A percentile compares a stretch with the other conserved stretches of the same genome.
Conservation (phyloP, 1,140 invertebrate species). For the Drosophila serrata region DNA sequence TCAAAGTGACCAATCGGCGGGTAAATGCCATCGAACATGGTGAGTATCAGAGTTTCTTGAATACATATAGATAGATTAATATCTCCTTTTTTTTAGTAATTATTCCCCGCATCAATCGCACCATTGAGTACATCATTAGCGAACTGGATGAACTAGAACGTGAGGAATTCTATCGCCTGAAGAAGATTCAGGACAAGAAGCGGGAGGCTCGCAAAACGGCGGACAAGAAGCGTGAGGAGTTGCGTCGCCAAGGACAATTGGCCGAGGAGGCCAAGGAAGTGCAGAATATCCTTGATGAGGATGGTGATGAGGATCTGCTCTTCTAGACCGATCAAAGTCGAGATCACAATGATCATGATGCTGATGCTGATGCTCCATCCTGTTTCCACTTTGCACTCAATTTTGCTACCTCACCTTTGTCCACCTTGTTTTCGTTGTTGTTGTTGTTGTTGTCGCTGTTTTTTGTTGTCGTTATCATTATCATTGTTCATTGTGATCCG, state of each 20-base stretch:
- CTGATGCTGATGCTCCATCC: not conserved
- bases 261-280: constrained; percentile 82
- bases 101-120: constrained; percentile 98
- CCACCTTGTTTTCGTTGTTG: constrained; percentile 19
- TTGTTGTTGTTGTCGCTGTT: constrained; percentile 16
- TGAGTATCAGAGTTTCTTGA: constrained; percentile 83
- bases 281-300: constrained; percentile 92
- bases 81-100: constrained; percentile 91
- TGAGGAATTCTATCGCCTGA: constrained; percentile 99
- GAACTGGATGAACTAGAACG: constrained; percentile 99
- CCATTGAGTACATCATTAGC: constrained; percentile 98
- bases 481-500: constrained; percentile 39
- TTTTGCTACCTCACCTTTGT: constrained; percentile 61
- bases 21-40: constrained; percentile 99
- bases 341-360: not conserved
- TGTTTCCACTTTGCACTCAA: constrained; percentile 3
- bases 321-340: constrained; percentile 89
- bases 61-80: not conserved
- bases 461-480: constrained; percentile 18
- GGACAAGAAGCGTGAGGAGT: constrained; percentile 86
- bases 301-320: constrained; percentile 96
- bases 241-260: constrained; percentile 86
- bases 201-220: constrained; percentile 88
- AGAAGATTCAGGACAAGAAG: constrained; percentile 89
- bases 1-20: constrained; percentile 98